phyloP scores from a whole-genome alignment of 2,888 invertebrate genomes.

The Hanleya hanleyi region DNA sequence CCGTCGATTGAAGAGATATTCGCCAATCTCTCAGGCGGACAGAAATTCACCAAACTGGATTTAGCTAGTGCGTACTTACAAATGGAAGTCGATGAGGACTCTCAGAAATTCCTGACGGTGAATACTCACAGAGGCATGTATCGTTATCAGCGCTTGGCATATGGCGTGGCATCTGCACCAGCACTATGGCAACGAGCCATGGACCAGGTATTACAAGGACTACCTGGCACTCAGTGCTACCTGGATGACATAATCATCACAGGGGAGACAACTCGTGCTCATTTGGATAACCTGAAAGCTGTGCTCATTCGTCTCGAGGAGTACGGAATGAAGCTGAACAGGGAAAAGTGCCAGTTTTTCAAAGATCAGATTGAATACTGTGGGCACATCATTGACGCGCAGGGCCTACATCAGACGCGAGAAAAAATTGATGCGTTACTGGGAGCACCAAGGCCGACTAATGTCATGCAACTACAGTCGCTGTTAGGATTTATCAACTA shows the following conservation, averaged over 20 bases:
- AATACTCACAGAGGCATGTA: conserved; percentile 7
- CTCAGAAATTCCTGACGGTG: conserved; percentile 7
- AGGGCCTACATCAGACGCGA: conserved; percentile 26
- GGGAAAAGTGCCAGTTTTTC: conserved; percentile 19
- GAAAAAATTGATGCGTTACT: conserved; percentile 24
- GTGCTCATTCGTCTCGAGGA: conserved; percentile 1
- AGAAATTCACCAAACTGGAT: conserved; percentile 30
- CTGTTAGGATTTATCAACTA: conserved; percentile 19
- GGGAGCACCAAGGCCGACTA: conserved; percentile 18
- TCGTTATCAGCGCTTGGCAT: conserved; percentile 7
- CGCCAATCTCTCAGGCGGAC: conserved; percentile 33
- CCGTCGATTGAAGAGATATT: conserved; percentile 52
- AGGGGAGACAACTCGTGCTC: not conserved
- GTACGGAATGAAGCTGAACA: conserved; percentile 6
- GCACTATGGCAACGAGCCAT: conserved; percentile 3
- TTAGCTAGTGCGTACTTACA: conserved; percentile 25
- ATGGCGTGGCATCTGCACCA: too few relatives aligned
- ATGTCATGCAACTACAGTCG: conserved; percentile 7
- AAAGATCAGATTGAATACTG: conserved; percentile 21
- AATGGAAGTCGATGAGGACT: conserved; percentile 33
- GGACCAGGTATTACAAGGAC: not conserved
- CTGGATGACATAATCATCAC: not conserved
- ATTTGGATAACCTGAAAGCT: not conserved
- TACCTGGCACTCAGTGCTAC: not conserved
- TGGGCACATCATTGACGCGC: conserved; percentile 35